A percentile compares a stretch with the other conserved stretches of the same genome.
Conservation (phyloP, 1,140 invertebrate genomes). For the Planococcus citri region DNA sequence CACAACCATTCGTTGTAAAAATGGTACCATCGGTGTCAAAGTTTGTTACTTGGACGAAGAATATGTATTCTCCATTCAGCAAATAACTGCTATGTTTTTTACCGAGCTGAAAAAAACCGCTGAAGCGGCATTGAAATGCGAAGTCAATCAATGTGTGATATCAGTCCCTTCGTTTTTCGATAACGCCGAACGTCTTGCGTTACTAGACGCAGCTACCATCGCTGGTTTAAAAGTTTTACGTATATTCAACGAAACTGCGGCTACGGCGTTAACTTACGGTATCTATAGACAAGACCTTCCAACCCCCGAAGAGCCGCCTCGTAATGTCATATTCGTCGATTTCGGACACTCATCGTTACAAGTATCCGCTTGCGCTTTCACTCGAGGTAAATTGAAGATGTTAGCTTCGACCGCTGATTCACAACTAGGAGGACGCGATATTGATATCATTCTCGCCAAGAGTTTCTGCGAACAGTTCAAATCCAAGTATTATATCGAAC, state of each 20-base stretch:
- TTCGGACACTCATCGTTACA: conserved; percentile 75
- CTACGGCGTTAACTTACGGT: conserved; percentile 87
- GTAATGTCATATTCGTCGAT: conserved; percentile 86
- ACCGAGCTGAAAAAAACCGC: conserved; percentile 93
- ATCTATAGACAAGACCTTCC: conserved; percentile 96
- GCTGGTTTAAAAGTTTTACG: conserved; percentile 85
- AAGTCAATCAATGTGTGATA: conserved; percentile 94
- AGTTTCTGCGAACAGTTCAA: conserved; percentile 84
- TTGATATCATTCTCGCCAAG: conserved; percentile 75
- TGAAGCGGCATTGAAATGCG: conserved; percentile 69
- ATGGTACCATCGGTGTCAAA: conserved; percentile 64
- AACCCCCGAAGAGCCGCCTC: conserved; percentile 65
- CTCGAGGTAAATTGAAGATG: conserved; percentile 89
- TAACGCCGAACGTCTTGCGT: conserved; percentile 79
- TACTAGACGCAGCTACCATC: conserved; percentile 78
- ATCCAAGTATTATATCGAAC: conserved; percentile 74
- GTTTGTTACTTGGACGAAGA: conserved; percentile 79
- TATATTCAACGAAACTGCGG: conserved; percentile 93
- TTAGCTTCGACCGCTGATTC: conserved; percentile 69
- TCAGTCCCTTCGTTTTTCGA: conserved; percentile 89
- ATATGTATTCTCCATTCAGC: conserved; percentile 80
- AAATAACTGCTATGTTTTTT: conserved; percentile 92
- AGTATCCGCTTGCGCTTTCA: conserved; percentile 77
- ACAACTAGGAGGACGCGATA: conserved; percentile 79
- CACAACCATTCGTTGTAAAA: conserved; percentile 49